These are phyloP conservation scores for Carcina quercana DNA, from an alignment of 2,888 invertebrate species.

Conservation along the genomic window DNA sequence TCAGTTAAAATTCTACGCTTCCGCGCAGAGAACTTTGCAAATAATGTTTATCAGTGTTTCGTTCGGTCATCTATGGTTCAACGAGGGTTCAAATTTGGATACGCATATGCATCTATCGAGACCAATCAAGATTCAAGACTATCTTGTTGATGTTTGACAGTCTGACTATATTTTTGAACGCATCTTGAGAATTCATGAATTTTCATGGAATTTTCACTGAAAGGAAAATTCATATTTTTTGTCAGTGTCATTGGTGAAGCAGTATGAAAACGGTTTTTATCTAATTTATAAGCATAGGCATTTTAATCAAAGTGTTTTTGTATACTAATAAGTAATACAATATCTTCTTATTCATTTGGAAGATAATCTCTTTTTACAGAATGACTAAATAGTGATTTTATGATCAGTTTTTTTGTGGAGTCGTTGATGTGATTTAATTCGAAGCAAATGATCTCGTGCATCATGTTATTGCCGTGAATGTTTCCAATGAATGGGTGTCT, in stretches of 20 bases:
- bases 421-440: slow-evolving; percentile 26
- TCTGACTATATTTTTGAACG: slow-evolving; percentile 14
- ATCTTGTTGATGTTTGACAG: too few relatives aligned
- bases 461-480: slow-evolving; percentile 28
- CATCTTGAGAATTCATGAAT: slow-evolving; percentile 20
- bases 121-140: too few relatives aligned
- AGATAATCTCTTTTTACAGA: neutral
- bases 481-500: slow-evolving; percentile 50
- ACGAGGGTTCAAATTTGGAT: slow-evolving; percentile 9
- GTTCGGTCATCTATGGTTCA: too few relatives aligned
- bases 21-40: too few relatives aligned
- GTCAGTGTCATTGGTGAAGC: slow-evolving; percentile 23
- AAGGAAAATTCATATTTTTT: slow-evolving; percentile 8
- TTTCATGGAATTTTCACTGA: slow-evolving; percentile 9
- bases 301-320: too few relatives aligned
- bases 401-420: slow-evolving; percentile 13
- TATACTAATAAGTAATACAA: too few relatives aligned
- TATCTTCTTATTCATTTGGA: too few relatives aligned
- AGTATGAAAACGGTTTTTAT: neutral
- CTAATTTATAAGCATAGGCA: too few relatives aligned
- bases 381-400: neutral
- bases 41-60: too few relatives aligned
- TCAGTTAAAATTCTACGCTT: too few relatives aligned
- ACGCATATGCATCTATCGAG: neutral
- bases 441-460: slow-evolving; percentile 20